Conservation (phyloP, 2,888 invertebrate species). For the Bhutanitis thaidina region DNA sequence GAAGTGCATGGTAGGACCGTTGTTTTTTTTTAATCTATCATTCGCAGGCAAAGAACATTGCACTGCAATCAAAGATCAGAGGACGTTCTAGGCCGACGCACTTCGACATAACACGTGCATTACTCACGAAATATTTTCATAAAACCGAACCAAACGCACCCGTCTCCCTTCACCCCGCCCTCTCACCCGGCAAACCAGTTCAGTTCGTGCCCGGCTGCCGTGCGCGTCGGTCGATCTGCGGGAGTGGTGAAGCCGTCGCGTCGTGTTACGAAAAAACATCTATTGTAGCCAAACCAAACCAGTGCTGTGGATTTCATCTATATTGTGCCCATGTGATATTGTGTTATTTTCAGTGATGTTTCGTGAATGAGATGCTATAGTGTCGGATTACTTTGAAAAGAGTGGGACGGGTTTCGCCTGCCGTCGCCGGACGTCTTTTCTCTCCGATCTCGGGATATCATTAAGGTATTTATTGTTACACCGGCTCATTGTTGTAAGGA, state of each 20-base stretch:
- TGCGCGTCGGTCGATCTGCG: slow-evolving; percentile 58
- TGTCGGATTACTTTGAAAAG: slow-evolving; percentile 70
- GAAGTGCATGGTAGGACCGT: slow-evolving; percentile 25
- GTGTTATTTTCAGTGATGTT: slow-evolving; percentile 72
- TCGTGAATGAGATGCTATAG: slow-evolving; percentile 58
- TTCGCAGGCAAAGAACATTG: slow-evolving; percentile 37
- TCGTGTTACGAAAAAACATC: slow-evolving; percentile 72
- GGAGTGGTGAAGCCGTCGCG: slow-evolving; percentile 45
- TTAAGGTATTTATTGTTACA: slow-evolving; percentile 80
- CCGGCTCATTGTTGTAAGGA: slow-evolving; percentile 77
- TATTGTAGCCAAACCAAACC: slow-evolving; percentile 64
- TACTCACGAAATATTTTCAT: slow-evolving; percentile 81
- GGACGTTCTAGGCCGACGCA: slow-evolving; percentile 76
- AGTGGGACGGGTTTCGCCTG: slow-evolving; percentile 67
- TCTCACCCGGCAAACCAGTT: slow-evolving; percentile 64
- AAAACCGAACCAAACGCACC: slow-evolving; percentile 76
- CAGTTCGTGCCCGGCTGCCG: slow-evolving; percentile 76
- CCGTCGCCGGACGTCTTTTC: slow-evolving; percentile 71
- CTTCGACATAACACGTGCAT: slow-evolving; percentile 78
- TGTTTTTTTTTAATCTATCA: slow-evolving; percentile 53
- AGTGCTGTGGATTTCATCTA: slow-evolving; percentile 70
- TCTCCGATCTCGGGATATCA: slow-evolving; percentile 77
- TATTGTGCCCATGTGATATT: slow-evolving; percentile 70
- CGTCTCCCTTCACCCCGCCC: slow-evolving; percentile 49
- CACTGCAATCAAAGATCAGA: slow-evolving; percentile 70